Base-by-base conservation (phyloP, 2,888 invertebrate species). In the Deilephila elpenor region DNA sequence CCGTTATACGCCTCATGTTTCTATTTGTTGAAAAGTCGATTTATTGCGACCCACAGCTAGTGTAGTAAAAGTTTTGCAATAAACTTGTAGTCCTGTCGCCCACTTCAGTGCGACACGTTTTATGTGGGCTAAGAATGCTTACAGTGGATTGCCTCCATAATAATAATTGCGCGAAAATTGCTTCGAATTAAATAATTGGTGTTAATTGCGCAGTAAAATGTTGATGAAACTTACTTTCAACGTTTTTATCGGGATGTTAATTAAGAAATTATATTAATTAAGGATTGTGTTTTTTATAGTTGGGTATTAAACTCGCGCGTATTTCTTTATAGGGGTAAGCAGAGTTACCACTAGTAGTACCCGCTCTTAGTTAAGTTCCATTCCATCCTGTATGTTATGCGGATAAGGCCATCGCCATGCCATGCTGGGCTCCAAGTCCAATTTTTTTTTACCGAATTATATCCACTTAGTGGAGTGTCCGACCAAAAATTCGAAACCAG, bases 41-140 rank as follows among this genome's bases (percentile, higher is more conserved):
- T 67, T 67, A 25, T 25, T 67, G 44, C 51, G 8, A 14, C 67
- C 74, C 56, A 75, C 74, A 75, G 53, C 73, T 20, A 29, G 25
- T 64, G 72, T 71, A 70, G 75, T 75, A 72, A 75, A 79, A 82
- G 78, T 83, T 82, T 79, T 77, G 82, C 81, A 81, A 83, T 81
- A 78, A 78, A 79, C 78, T 75, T 74, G 75, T 72, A 71, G 71
- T 77, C 74, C 74, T 75, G 75, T 75, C 79, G 56, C 76, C 76
- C 75, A 76, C 75, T 59, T 77, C 25, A 25, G 72, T 74, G 76
- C 76, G 76, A 76, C 78, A 78, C 78, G 70, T 78, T 79, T 74
- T 71, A 77, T 77, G 79, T 78, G 77, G 78, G 76, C 75, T 74
- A 75, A 77, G 77, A 77, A 79, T 77, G 77, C 74, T 56, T 56